A percentile compares a stretch with the other conserved stretches of the same genome.
Conservation (phyloP, 2,113 vertebrate genomes). For the Hyla sarda region DNA sequence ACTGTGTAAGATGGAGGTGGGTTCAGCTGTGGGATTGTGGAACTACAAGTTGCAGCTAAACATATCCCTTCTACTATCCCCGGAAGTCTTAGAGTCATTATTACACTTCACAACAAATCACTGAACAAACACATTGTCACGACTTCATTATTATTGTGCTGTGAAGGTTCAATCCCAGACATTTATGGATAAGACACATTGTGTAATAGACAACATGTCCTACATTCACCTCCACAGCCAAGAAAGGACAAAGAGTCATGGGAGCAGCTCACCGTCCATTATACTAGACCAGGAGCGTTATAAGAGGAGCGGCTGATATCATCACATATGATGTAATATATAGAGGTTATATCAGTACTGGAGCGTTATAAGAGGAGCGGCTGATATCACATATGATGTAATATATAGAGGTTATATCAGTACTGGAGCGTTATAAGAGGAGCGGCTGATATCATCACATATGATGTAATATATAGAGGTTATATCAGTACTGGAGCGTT, state of each 20-base stretch:
- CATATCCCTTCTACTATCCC: not conserved
- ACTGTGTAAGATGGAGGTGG: not conserved
- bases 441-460: too few relatives aligned
- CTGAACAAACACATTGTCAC: not conserved
- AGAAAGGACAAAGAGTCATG: not conserved
- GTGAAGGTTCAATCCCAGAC: too few relatives aligned
- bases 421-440: too few relatives aligned
- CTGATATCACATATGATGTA: too few relatives aligned
- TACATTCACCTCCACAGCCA: not conserved
- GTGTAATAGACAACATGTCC: not conserved
- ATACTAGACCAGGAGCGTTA: not conserved
- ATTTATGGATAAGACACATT: not conserved
- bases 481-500: too few relatives aligned
- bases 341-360: too few relatives aligned
- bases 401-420: too few relatives aligned
- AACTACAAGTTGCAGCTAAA: not conserved
- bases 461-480: too few relatives aligned
- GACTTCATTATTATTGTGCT: not conserved
- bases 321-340: too few relatives aligned
- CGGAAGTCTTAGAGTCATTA: not conserved
- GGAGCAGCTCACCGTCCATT: too few relatives aligned
- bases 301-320: too few relatives aligned
- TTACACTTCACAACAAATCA: not conserved
- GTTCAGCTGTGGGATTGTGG: not conserved
- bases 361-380: too few relatives aligned